Base-by-base conservation (phyloP, 2,888 invertebrate genomes). In the Exephanes ischioxanthus region DNA sequence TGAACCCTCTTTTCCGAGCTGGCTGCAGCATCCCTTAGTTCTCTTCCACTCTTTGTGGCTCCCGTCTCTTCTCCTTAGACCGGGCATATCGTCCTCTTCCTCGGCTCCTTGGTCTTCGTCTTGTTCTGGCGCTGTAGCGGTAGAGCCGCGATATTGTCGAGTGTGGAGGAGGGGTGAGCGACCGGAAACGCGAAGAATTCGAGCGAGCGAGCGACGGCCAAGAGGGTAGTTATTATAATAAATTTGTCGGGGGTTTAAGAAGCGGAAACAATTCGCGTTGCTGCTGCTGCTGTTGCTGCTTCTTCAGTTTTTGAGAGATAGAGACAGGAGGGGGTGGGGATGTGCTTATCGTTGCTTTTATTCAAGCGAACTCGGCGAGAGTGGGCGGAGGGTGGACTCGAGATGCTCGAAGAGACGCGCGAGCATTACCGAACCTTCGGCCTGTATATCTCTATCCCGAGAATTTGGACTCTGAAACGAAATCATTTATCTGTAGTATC, bases 331-430 rank as follows among this genome's bases (percentile, higher is more conserved):
- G 92, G 92, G 90, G 91, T 92, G 92, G 91, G 90, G 92, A 93
- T 93, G 93, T 93, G 92, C 93, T 93, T 93, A 93, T 93, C 93
- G 93, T 93, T 93, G 93, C 92, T 93, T 93, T 93, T 93, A 93
- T 93, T 93, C 92, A 93, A 93, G 93, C 93, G 91, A 91, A 91
- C 92, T 91, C 90, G 90, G 91, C 90, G 87, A 90, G 90, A 22
- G 72, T 66, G 48, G 67, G 55, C 22, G 48, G 19, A 66, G n/a
- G 33, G 16, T 14, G 33, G 55, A 48, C 53, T 76, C 48, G 80
- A 83, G 72, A 83, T 72, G 51, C 70, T 85, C n/a, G 41, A 67
- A 76, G 22, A 76, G 61, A 72, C 55, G 53, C 53, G 22, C 66
- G 33, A 30, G 45, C 30, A 48, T 75, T 53, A 48, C 51, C n/a